Evolutionary conservation across 2,888 invertebrate genomes (phyloP), one percentile per base, ranked within the genome.

Genomic region (Venustoraphidia nigricollis): DNA sequence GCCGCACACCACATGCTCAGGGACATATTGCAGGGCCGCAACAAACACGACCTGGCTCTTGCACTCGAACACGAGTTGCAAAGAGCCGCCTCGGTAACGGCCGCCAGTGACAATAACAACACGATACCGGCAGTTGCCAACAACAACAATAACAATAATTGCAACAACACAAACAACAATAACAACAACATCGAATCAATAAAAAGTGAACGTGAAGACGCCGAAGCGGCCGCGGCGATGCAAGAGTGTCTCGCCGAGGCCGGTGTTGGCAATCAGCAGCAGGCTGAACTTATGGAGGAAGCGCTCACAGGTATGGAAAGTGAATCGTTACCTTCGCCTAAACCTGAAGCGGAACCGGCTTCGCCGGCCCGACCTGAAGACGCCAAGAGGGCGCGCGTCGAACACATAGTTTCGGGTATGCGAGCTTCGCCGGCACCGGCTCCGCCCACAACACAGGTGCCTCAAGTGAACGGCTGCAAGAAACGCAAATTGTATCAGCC

Each of bases 401-500:
- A 95, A 70, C 92, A 91, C 67, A 94, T 95, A 60, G 90, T 94
- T 58, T 91, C 89, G 56, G 87, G 86, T 55, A 94, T 94, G 88
- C 79, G 91, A 53, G 83, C 87, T 54, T 88, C 88, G 63, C 89
- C 89, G 38, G 85, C 82, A 53, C 83, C 83, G 17, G 75, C 70
- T 10, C 62, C 69, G 50, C 76, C 76, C 57, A 36, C 45, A 17
- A 6, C 27, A 27, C 45, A 36, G 13, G 13, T 13, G 9, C 76
- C 79, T 1, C 81, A 83, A 65, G 86, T 88, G 56, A 92, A 92
- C 68, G 92, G 93, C 44, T 93, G 92, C 69, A 93, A 93, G 67
- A 96, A 96, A 68, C 79, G 95, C 44, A 96, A 96, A 68, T 75
- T 94, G 35, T 94, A 94, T 64, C 92, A 93, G 61, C 95, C 95